Conservation (phyloP, 2,113 vertebrate species). For the Edolisoma coerulescens region DNA sequence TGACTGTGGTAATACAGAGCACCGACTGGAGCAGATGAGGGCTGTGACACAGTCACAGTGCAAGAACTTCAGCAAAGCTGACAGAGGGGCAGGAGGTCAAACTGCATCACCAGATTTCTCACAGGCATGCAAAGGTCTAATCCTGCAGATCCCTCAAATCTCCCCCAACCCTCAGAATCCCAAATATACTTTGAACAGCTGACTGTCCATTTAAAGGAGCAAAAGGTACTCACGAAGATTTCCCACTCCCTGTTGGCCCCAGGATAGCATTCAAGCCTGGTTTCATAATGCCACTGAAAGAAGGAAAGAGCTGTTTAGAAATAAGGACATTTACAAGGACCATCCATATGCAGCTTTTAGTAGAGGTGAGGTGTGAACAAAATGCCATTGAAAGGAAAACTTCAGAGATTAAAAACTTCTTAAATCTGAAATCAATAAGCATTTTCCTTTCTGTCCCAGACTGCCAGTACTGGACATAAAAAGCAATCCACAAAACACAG, state of each 20-base stretch:
- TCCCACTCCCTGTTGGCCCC: conserved; percentile 80
- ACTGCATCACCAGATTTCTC: background rate
- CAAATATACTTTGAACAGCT: background rate
- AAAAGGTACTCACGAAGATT: conserved; percentile 82
- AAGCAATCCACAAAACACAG: background rate
- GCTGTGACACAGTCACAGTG: background rate
- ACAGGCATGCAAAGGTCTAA: background rate
- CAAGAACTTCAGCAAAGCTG: background rate
- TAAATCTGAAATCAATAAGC: background rate
- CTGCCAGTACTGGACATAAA: background rate
- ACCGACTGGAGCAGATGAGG: background rate
- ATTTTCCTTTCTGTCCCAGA: background rate
- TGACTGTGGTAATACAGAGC: background rate
- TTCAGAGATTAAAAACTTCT: background rate
- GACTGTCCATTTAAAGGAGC: background rate
- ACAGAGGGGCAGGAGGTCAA: background rate
- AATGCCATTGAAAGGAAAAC: background rate
- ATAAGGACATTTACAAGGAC: background rate
- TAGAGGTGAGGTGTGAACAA: background rate
- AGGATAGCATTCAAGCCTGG: conserved; percentile 84
- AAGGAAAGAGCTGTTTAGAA: conserved; percentile 12
- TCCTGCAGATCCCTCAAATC: background rate
- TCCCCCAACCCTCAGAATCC: background rate
- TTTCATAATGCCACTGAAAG: conserved; percentile 80
- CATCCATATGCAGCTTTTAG: background rate